Evolutionary conservation across 1,140 invertebrate species (phyloP), one percentile per base, ranked within the genome.

Genomic region (Triops longicaudatus): DNA sequence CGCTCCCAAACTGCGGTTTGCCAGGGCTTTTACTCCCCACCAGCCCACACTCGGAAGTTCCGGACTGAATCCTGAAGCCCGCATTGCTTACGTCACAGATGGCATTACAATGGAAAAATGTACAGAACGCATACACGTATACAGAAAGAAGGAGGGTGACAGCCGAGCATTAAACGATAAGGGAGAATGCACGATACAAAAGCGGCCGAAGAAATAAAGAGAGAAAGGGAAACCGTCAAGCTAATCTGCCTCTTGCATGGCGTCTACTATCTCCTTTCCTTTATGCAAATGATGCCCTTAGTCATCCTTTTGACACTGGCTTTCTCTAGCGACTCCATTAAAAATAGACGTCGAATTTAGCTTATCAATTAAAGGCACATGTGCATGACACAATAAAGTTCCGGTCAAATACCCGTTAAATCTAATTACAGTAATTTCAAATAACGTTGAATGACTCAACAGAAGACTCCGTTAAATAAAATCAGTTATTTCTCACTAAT

Each of bases 21-120:
- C 17, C 50, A 63, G 22, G 50, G 17, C 22, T 63, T n/a, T 37
- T 37, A 37, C 31, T 37, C 31, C 31, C 17, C 50, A 6, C 50
- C 50, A 63, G 50, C 50, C 50, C 50, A 22, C 50, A 63, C 50
- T 63, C 50, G n/a, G n/a, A 63, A 63, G 14, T 22, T 63, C 17
- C 10, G 9, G 50, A 63, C 17, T 37, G 31, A 37, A 37, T 37
- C 17, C 50, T 63, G 50, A 63, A 63, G 50, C 50, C 50, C 50
- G 50, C 50, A 63, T 22, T 9, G 50, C 50, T n/a, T 63, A 63
- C 50, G 50, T 63, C 50, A 63, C 50, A 22, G 50, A 17, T 22
- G 50, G 50, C 50, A 63, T 63, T 37, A 63, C 50, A 63, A n/a
- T n/a, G 50, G 50, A 17, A 63, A 63, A 63, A n/a, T n/a, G n/a